A percentile compares a stretch with the other conserved stretches of the same genome.
phyloP scores from a whole-genome alignment of 2,113 vertebrate species.

The Campylomormyrus numenius region DNA sequence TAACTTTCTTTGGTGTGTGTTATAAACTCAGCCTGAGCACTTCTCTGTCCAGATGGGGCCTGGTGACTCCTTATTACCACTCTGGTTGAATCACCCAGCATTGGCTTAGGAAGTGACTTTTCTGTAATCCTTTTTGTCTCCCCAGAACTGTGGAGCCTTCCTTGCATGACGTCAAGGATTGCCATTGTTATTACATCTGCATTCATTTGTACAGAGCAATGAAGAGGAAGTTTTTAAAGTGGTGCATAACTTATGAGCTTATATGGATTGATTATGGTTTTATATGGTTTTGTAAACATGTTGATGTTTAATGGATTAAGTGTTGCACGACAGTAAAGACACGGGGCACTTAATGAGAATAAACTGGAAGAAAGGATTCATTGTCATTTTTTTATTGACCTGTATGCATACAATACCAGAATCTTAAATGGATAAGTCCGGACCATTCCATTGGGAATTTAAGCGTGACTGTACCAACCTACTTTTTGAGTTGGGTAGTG shows the following conservation, averaged over 20 bases:
- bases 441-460: background rate
- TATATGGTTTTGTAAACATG: background rate
- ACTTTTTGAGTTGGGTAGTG: background rate
- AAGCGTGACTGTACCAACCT: background rate
- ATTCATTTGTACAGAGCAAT: background rate
- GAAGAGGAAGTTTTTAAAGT: background rate
- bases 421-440: background rate
- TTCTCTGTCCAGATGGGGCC: constrained; percentile 53
- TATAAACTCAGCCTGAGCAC: constrained; percentile 50
- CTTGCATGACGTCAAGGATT: background rate
- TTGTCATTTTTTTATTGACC: background rate
- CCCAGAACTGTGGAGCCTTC: background rate
- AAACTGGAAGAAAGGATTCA: background rate
- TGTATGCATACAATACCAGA: background rate
- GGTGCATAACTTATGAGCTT: background rate
- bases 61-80: constrained; percentile 14
- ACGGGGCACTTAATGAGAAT: background rate
- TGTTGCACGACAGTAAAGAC: background rate
- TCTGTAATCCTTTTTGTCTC: background rate
- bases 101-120: background rate
- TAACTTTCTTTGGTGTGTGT: constrained; percentile 39
- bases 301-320: background rate
- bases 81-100: background rate
- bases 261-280: background rate
- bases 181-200: background rate